Evolutionary conservation across 2,797 vertebrate genomes (phyloP).

Genomic region (Macropodus opercularis): DNA sequence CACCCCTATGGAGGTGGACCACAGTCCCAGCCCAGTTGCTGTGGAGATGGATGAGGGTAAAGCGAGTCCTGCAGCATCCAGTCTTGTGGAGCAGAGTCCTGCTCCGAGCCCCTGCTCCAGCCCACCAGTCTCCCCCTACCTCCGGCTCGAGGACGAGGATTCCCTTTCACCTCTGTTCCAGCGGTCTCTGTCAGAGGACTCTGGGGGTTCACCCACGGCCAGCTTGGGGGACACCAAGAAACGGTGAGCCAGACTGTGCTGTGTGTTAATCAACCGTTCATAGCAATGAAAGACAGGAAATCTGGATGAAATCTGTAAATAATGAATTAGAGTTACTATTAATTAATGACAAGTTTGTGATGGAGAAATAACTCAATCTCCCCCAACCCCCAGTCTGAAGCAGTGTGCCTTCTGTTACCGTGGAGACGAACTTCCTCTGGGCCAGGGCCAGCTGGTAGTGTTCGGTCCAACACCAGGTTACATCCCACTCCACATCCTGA

Average conservation of each 20-base stretch:
- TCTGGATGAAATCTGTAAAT: no score
- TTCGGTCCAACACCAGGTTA: constrained; percentile 92
- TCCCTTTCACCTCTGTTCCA: constrained; percentile 84
- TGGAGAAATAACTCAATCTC: not conserved
- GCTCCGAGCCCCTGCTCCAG: constrained; percentile 42
- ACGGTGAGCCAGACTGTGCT: constrained; percentile 78
- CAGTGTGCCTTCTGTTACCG: constrained; percentile 98
- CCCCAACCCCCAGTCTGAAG: constrained; percentile 78
- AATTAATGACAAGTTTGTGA: no score
- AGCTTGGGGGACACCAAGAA: constrained; percentile 87
- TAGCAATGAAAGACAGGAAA: no score
- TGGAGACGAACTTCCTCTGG: constrained; percentile 89
- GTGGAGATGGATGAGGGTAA: constrained; percentile 21
- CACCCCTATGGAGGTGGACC: constrained; percentile 2
- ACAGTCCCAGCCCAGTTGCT: constrained; percentile 5
- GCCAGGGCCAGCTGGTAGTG: constrained; percentile 92
- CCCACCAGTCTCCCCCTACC: constrained; percentile 46
- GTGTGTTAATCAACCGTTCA: not conserved
- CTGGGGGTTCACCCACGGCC: constrained; percentile 83
- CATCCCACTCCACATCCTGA: constrained; percentile 83
- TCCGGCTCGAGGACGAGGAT: constrained; percentile 69
- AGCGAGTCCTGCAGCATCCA: not conserved
- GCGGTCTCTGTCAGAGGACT: constrained; percentile 86
- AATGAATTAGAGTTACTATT: no score
- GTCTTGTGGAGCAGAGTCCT: constrained; percentile 28